These are phyloP conservation scores for Caprella mutica DNA, from an alignment of 2,888 invertebrate genomes.

Conservation along the genomic window DNA sequence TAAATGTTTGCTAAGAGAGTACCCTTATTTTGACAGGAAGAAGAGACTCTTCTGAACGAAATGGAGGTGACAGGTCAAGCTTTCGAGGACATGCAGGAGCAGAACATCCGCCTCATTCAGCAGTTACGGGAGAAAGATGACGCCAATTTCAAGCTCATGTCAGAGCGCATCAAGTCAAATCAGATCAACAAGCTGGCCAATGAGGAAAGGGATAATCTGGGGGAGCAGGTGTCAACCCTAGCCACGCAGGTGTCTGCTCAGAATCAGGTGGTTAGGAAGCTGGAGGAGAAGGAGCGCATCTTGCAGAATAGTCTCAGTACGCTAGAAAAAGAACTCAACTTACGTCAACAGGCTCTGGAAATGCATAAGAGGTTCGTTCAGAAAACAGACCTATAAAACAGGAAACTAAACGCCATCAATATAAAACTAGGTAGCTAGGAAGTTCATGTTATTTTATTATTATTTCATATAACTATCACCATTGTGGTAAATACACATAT, in stretches of 20 bases:
- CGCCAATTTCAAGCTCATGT: slow-evolving; percentile 97
- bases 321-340: slow-evolving; percentile 82
- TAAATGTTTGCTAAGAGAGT: too few relatives aligned
- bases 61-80: slow-evolving; percentile 99
- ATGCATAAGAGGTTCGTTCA: slow-evolving; percentile 94
- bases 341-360: slow-evolving; percentile 91
- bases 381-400: too few relatives aligned
- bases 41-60: slow-evolving; percentile 91
- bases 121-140: slow-evolving; percentile 94
- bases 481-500: too few relatives aligned
- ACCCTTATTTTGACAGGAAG: slow-evolving; percentile 55
- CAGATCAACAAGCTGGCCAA: slow-evolving; percentile 84
- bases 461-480: too few relatives aligned
- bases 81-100: slow-evolving; percentile 98
- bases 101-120: slow-evolving; percentile 86
- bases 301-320: slow-evolving; percentile 82
- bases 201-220: slow-evolving; percentile 87
- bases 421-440: too few relatives aligned
- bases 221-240: slow-evolving; percentile 53
- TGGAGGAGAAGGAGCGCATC: slow-evolving; percentile 91
- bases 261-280: slow-evolving; percentile 78
- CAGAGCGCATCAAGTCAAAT: slow-evolving; percentile 88
- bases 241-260: slow-evolving; percentile 65
- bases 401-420: too few relatives aligned
- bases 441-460: too few relatives aligned